A percentile compares a stretch with the other conserved stretches of the same genome.
Conservation (phyloP, 2,888 invertebrate genomes). For the Phyllotreta cruciferae region DNA sequence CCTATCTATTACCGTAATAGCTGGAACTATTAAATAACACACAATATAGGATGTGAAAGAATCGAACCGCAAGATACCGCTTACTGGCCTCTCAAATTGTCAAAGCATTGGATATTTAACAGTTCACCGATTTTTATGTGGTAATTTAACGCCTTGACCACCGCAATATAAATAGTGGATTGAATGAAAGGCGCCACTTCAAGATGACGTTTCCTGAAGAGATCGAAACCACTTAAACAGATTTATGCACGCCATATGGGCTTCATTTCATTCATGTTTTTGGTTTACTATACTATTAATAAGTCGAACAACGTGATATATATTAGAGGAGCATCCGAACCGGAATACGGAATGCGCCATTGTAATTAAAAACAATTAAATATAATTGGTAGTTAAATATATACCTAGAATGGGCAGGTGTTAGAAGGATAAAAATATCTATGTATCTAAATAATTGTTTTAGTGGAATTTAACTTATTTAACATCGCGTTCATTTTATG, state of each 20-base stretch:
- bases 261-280: constrained; percentile 23
- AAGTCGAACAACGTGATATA: constrained; percentile 9
- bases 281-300: constrained; percentile 13
- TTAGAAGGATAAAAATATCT: too few species aligned
- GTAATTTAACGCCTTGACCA: constrained; percentile 34
- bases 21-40: background rate
- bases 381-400: too few species aligned
- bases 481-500: too few species aligned
- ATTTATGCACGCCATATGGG: constrained; percentile 33
- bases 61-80: constrained; percentile 10
- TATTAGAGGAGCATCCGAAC: background rate
- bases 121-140: constrained; percentile 9
- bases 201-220: constrained; percentile 22
- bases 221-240: constrained; percentile 23
- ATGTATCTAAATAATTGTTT: too few species aligned
- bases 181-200: constrained; percentile 33
- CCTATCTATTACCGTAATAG: too few species aligned
- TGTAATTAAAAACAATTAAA: too few species aligned
- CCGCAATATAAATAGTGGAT: constrained; percentile 20
- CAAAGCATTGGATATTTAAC: background rate
- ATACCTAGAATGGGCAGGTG: too few species aligned
- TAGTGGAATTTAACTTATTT: too few species aligned
- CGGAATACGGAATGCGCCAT: too few species aligned
- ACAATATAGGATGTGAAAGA: background rate
- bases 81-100: background rate